phyloP scores from a whole-genome alignment of 1,140 invertebrate species.

The Phenacoccus solenopsis region DNA sequence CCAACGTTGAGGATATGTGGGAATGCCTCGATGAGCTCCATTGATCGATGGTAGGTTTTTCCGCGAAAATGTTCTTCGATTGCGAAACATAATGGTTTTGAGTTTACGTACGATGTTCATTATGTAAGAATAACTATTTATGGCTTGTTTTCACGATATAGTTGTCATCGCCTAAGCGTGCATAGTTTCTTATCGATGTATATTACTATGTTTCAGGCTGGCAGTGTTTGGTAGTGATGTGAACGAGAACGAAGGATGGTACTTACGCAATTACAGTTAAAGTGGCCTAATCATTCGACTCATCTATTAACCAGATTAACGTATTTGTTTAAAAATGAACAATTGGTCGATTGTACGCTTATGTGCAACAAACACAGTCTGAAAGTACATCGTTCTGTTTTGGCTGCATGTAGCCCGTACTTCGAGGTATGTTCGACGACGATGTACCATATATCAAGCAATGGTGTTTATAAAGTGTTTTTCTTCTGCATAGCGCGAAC shows the following conservation, averaged over 20 bases:
- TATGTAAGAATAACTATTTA: too few species aligned
- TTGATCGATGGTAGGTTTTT: too few species aligned
- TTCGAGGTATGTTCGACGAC: conserved; percentile 37
- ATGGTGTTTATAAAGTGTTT: neutral
- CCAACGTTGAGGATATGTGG: too few species aligned
- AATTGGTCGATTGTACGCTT: conserved; percentile 44
- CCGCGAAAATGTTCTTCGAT: too few species aligned
- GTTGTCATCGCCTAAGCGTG: too few species aligned
- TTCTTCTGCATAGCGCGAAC: conserved; percentile 33
- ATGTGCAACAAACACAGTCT: conserved; percentile 44
- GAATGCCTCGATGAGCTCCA: too few species aligned
- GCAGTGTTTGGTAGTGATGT: neutral
- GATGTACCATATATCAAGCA: neutral
- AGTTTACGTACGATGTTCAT: too few species aligned
- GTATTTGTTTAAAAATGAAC: conserved; percentile 41
- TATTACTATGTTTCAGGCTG: neutral
- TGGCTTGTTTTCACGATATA: too few species aligned
- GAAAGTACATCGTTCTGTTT: conserved; percentile 44
- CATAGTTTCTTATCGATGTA: too few species aligned
- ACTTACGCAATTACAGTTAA: conserved; percentile 34
- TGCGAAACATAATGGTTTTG: too few species aligned
- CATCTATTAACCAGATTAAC: conserved; percentile 41
- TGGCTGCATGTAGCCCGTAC: conserved; percentile 48
- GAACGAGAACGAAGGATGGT: conserved; percentile 24
- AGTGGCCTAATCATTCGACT: conserved; percentile 41